phyloP scores from a whole-genome alignment of 2,797 vertebrate genomes.

The Varecia variegata region DNA sequence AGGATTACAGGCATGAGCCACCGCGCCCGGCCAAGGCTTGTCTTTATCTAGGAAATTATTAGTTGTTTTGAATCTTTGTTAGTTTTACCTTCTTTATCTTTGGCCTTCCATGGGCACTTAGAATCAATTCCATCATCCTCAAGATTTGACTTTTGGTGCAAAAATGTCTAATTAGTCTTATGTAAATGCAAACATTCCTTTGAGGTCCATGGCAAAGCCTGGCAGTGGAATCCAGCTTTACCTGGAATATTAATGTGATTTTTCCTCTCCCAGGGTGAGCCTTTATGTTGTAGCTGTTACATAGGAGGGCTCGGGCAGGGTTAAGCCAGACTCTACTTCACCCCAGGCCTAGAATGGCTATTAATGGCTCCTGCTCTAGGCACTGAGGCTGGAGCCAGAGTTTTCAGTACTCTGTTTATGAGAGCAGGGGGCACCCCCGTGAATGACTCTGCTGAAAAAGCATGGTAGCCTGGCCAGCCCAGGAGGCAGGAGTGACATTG shows the following conservation, averaged over 20 bases:
- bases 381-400: neutral
- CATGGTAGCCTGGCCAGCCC: neutral
- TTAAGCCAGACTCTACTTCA: neutral
- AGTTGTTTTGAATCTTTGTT: constrained; percentile 6
- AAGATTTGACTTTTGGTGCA: neutral
- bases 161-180: constrained; percentile 19
- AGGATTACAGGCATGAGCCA: no score
- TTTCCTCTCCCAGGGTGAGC: neutral
- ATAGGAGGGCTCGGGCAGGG: neutral
- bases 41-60: neutral
- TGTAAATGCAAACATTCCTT: constrained; percentile 6
- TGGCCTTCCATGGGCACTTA: neutral
- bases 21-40: no score
- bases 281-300: neutral
- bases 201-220: constrained; percentile 34
- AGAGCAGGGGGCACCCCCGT: neutral
- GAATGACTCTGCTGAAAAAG: neutral
- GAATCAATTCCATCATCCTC: neutral
- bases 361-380: neutral
- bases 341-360: neutral
- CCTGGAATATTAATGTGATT: neutral
- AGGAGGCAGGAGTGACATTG: neutral
- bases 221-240: neutral
- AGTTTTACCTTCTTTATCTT: constrained; percentile 30
- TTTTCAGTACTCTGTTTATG: neutral